Evolutionary conservation across 2,113 vertebrate species (phyloP).

Genomic region (Campylorhamphus procurvoides): DNA sequence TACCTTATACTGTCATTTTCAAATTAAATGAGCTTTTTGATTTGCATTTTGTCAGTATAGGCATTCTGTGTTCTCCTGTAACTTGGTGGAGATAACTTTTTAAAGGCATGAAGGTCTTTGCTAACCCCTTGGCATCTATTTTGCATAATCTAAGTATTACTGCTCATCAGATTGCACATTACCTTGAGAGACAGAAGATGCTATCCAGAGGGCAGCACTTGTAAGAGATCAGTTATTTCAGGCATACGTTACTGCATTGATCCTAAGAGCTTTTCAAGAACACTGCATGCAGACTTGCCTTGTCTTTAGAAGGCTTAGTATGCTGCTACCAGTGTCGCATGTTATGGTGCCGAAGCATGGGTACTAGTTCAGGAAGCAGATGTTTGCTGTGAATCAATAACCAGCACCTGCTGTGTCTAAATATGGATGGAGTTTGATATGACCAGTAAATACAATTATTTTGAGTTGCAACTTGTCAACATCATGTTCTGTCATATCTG

Average conservation of each 20-base stretch:
- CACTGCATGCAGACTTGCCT: background rate
- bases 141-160: conserved; percentile 4
- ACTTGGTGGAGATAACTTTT: background rate
- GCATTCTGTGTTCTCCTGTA: background rate
- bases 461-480: background rate
- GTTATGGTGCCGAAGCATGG: background rate
- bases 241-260: background rate
- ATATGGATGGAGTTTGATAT: background rate
- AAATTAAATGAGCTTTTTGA: background rate
- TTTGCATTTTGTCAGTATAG: background rate
- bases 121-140: background rate
- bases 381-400: background rate
- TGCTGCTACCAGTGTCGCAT: background rate
- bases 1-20: background rate
- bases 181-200: conserved; percentile 49
- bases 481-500: background rate
- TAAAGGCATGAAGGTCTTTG: background rate
- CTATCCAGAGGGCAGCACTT: conserved; percentile 47
- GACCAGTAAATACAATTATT: background rate
- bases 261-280: conserved; percentile 45
- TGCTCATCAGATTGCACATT: background rate
- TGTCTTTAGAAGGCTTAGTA: background rate
- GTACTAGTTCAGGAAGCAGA: background rate
- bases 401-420: background rate
- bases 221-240: conserved; percentile 52